Base-by-base conservation (phyloP, 2,888 invertebrate genomes). In the Synergus laeviventris region DNA sequence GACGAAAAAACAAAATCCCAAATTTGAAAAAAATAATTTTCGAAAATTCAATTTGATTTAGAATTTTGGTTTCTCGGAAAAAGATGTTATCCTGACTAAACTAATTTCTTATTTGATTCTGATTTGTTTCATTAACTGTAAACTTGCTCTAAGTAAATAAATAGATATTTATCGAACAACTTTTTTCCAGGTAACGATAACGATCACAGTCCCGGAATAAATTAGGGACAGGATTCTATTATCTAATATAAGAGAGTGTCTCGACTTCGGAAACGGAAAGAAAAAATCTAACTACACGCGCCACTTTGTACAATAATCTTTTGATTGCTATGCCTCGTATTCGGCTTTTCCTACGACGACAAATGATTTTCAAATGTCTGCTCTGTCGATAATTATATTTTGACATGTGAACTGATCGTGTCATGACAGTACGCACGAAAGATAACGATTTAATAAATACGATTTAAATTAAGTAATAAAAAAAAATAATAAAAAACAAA, bases 361-460 rank as follows among this genome's bases (percentile, higher is more conserved):
- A 49, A 70, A 16, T 70, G 8, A 45, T 70, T n/a, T 21, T 66
- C 42, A 66, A 66, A 66, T 59, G 24, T 24, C 59, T 24, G 12
- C 5, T 59, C 59, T 59, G 59, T 24, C 59, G 59, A 59, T 59
- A 54, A 18, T 54, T 54, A 24, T 59, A 59, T 59, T 59, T 59
- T 24, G 24, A 31, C n/a, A 31, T n/a, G 24, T 70, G 49, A 14
- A 70, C 31, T 70, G 49, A 9, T 70, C 70, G 49, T 54, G 45
- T 70, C 31, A 70, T 54, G 70, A 49, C 70, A 70, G 70, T 70
- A 49, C 49, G 70, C 70, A 54, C 70, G 49, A 49, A 70, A 70
- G n/a, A 70, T 70, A 70, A 70, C 70, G 24, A n/a, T 64, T 82
- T 79, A 76, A 84, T 84, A 85, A 84, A 84, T 84, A 85, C 59